Evolutionary conservation across 2,113 vertebrate species (phyloP).

Genomic region (Aleadryas rufinucha): DNA sequence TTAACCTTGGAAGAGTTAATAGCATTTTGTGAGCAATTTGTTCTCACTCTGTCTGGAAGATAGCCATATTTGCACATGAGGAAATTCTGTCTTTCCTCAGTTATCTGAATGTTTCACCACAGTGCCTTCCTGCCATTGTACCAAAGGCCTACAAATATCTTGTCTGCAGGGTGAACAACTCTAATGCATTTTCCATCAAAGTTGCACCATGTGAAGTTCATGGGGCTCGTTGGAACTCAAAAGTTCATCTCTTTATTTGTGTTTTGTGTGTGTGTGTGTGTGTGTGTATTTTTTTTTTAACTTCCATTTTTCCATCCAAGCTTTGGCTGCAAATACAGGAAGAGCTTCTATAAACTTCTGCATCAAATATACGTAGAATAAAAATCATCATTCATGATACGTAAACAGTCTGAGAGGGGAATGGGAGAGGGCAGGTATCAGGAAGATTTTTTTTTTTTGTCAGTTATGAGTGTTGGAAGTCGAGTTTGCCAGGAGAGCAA

Average conservation of each 20-base stretch:
- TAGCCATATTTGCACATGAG: conserved; percentile 75
- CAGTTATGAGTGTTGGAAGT: conserved; percentile 45
- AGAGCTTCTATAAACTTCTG: conserved; percentile 55
- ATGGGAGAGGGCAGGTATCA: neutral
- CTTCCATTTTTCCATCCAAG: conserved; percentile 21
- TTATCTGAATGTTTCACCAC: conserved; percentile 76
- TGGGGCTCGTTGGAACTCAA: neutral
- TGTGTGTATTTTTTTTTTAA: neutral
- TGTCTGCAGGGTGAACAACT: conserved; percentile 42
- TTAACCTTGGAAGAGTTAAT: conserved; percentile 37
- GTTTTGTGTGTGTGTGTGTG: neutral
- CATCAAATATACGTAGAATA: conserved; percentile 47
- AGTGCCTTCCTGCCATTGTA: conserved; percentile 82
- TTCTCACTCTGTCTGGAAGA: conserved; percentile 69
- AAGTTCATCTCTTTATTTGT: conserved; percentile 34
- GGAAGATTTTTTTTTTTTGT: conserved; percentile 18
- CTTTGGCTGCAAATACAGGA: conserved; percentile 62
- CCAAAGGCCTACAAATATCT: conserved; percentile 56
- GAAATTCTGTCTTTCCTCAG: conserved; percentile 74
- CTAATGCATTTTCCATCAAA: conserved; percentile 60
- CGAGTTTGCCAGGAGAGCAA: conserved; percentile 22
- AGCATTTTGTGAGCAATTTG: conserved; percentile 33
- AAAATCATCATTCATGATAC: conserved; percentile 28
- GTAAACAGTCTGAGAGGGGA: conserved; percentile 33
- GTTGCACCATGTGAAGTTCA: neutral